Base-by-base conservation (phyloP, 35 echinoderm and acorn worm genomes). In the Patiria miniata region DNA sequence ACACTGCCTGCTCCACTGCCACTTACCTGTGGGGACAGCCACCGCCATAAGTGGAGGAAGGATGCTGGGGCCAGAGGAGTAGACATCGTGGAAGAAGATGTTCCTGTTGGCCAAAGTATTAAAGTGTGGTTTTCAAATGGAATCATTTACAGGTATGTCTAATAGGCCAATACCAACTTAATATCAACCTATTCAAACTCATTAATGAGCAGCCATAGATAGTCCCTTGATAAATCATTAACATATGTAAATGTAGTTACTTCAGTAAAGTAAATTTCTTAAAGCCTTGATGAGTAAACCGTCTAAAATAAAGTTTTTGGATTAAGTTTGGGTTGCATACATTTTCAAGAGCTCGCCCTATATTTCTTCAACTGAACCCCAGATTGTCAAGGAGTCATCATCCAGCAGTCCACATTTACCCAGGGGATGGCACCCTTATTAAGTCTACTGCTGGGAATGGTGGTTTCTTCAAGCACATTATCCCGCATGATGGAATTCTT, bases 91-190 rank as follows among this genome's bases (percentile, higher is more conserved):
- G 65, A 73, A 30, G 65, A 73, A 32, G 65, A 73, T 23, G 29
- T 73, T 34, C 65, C 65, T 32, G 65, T 30, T 32, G 65, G 65
- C 23, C 10, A 73, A 30, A 73, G 65, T 10, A 73, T 73, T 7
- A 73, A 73, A 73, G 65, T 73, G 2, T 73, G 65, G 65, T 73
- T 73, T 73, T 73, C 65, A 28, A 73, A 73, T 73, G 29, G 65
- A 32, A 22, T 28, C 34, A 4, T 73, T 10, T 73, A 28, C 65
- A 73, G 65, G 65, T 73, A 73, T 61, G 58, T 61, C 4, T 47
- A 47, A 47, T 47, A 4, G 12, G 42, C 42, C 4, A n/a, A n/a
- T n/a, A n/a, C n/a, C n/a, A n/a, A n/a, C n/a, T n/a, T n/a, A n/a
- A n/a, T n/a, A n/a, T n/a, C n/a, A n/a, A n/a, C n/a, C n/a, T n/a